Conservation (phyloP, 1,140 invertebrate species). For the Holcopasites calliopsidis region DNA sequence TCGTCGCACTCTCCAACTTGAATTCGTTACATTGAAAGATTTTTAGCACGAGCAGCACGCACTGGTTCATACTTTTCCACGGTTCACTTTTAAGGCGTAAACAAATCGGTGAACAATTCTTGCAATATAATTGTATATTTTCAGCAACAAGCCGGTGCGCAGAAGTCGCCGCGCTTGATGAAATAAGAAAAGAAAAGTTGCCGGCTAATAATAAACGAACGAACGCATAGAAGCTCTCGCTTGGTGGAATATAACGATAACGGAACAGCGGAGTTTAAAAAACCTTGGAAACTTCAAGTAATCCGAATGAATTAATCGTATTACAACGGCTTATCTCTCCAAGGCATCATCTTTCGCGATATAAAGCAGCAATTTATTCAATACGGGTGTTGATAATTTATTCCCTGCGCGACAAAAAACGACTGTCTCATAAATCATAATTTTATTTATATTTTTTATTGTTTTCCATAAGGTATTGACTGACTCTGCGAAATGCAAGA, state of each 20-base stretch:
- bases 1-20: background rate
- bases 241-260: background rate
- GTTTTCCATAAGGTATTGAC: background rate
- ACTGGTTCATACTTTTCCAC: no score
- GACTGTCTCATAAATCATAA: background rate
- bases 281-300: background rate
- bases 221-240: background rate
- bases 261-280: background rate
- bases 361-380: background rate
- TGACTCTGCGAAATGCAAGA: background rate
- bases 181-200: background rate
- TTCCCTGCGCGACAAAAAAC: background rate
- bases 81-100: no score
- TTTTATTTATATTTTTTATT: background rate
- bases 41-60: no score
- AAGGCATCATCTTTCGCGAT: background rate
- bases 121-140: background rate
- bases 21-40: background rate
- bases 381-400: background rate
- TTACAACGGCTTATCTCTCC: background rate
- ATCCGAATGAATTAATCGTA: background rate
- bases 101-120: no score
- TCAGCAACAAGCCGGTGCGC: background rate
- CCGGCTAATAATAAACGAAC: background rate
- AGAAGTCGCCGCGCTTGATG: background rate